Percentiles rank a stretch among this genome's conserved stretches.
Evolutionary conservation across 2,888 invertebrate species (phyloP).

Genomic region (Napeogenes sylphis): DNA sequence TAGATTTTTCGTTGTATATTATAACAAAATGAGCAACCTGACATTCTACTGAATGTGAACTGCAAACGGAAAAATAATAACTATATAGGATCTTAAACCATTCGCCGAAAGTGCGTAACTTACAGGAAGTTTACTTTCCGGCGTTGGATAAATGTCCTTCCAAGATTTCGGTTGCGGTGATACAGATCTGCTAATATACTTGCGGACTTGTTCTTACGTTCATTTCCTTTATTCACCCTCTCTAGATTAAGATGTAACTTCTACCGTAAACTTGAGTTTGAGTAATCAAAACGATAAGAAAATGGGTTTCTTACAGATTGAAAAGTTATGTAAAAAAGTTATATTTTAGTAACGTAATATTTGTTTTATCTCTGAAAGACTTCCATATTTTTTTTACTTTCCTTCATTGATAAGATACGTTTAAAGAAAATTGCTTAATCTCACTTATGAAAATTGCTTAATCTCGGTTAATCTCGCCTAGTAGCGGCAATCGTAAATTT

Average conservation of each 20-base stretch:
- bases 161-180: conserved; percentile 27
- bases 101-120: conserved; percentile 42
- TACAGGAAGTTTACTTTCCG: conserved; percentile 57
- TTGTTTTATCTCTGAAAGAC: not conserved
- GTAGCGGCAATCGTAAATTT: conserved; percentile 49
- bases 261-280: conserved; percentile 10
- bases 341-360: not conserved
- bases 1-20: conserved; percentile 52
- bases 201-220: conserved; percentile 3
- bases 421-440: conserved; percentile 41
- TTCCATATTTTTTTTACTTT: conserved; percentile 32
- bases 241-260: conserved; percentile 8
- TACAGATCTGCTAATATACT: conserved; percentile 15
- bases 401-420: conserved; percentile 34
- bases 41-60: conserved; percentile 62
- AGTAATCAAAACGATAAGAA: conserved; percentile 4
- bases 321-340: too few species aligned
- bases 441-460: conserved; percentile 38
- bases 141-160: conserved; percentile 51
- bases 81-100: conserved; percentile 39
- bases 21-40: conserved; percentile 66
- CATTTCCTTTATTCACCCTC: conserved; percentile 7
- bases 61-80: conserved; percentile 67
- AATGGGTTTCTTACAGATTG: conserved; percentile 9
- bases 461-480: conserved; percentile 14